Conservation (phyloP, 1,140 invertebrate genomes). For the Teleopsis dalmanni region DNA sequence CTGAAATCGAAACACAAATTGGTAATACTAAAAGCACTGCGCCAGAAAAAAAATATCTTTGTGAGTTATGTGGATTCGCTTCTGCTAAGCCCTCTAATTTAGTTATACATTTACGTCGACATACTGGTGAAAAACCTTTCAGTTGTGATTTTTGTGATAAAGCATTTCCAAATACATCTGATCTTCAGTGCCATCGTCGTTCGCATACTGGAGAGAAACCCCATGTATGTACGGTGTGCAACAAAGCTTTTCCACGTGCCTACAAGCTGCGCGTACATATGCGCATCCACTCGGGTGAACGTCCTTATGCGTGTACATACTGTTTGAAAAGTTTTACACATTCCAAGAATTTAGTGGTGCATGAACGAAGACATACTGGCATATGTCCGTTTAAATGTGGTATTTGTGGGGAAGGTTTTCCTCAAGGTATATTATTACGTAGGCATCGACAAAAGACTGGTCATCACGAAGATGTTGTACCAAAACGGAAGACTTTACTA, state of each 20-base stretch:
- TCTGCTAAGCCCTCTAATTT: slow-evolving; percentile 53
- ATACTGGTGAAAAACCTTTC: slow-evolving; percentile 47
- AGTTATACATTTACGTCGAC: slow-evolving; percentile 53
- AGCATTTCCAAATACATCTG: slow-evolving; percentile 39
- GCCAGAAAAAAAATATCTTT: slow-evolving; percentile 33
- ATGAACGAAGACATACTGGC: slow-evolving; percentile 50
- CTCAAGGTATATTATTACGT: slow-evolving; percentile 38
- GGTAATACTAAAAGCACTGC: too few relatives aligned
- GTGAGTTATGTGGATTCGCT: slow-evolving; percentile 50
- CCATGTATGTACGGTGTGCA: slow-evolving; percentile 50
- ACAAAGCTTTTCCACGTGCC: slow-evolving; percentile 46
- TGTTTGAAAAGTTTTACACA: slow-evolving; percentile 54
- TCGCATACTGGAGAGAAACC: slow-evolving; percentile 55
- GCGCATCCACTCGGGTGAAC: slow-evolving; percentile 53
- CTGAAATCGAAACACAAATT: too few relatives aligned
- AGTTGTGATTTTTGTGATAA: slow-evolving; percentile 39
- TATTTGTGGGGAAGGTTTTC: slow-evolving; percentile 36
- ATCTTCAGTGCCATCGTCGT: slow-evolving; percentile 46
- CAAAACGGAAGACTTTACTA: too few relatives aligned
- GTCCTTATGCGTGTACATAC: slow-evolving; percentile 52
- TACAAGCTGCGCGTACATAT: slow-evolving; percentile 56
- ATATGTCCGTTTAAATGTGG: slow-evolving; percentile 49
- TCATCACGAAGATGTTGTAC: slow-evolving; percentile 28
- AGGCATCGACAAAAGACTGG: slow-evolving; percentile 31
- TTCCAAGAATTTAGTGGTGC: slow-evolving; percentile 51